Evolutionary conservation across 2,888 invertebrate species (phyloP), one percentile per base, ranked within the genome.

Genomic region (Drosophila suboccidentalis): DNA sequence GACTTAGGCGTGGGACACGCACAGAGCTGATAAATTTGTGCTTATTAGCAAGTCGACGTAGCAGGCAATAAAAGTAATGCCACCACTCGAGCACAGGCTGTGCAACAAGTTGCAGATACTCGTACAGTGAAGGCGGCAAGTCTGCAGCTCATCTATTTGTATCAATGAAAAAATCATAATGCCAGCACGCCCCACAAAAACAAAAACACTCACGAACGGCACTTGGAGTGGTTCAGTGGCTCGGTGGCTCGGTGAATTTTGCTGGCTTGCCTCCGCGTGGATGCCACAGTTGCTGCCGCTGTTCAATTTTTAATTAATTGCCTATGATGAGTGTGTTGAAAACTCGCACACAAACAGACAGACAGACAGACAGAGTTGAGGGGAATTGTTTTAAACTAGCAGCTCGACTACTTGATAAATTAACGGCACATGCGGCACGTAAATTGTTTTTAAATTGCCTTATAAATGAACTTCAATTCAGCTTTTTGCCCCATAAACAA

Each of bases 91-190:
- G 4, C 22, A 54, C 78, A 49, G 67, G 58, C 66, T 51, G 60
- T 58, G 78, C 87, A 87, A 82, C 87, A 77, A 87, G 82, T 86
- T 80, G 82, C 77, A 67, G 43, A 49, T 32, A 29, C 54, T 13
- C 26, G 26, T 6, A 26, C 26, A 26, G 43, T 9, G 36, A 5
- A 34, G 46, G 46, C 29, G 34, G 11, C 49, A 6, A 38, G 39
- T 61, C 49, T 26, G 41, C 29, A 26, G 53, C 67, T 43, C 59
- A 65, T 74, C 84, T 86, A 87, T 85, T 86, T 86, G 90, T 86
- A 86, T 90, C 90, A 86, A 86, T 86, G 86, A 90, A 86, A 88
- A 82, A 86, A 90, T 86, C 89, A 90, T 86, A 90, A 80, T 80
- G 69, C 74, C 80, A 80, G 76, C 75, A 86, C 83, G 89, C 89